Base-by-base conservation (phyloP, 2,888 invertebrate genomes). In the Zootermopsis nevadensis region DNA sequence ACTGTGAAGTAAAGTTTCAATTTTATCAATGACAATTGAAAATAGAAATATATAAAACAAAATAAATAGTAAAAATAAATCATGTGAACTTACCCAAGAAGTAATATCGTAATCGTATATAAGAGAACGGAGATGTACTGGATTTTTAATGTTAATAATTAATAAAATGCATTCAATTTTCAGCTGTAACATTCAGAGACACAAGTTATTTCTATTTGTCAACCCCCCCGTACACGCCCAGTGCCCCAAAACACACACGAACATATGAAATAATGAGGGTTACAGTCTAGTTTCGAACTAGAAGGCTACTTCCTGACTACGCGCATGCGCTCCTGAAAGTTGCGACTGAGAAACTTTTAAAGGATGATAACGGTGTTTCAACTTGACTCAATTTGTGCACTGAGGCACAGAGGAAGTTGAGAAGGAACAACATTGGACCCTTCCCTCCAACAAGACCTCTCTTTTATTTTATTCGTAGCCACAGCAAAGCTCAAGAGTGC, bases 301-400 rank as follows among this genome's bases (percentile, higher is more conserved):
- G 8, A 42, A 42, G 8, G 38, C 38, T 42, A 42, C 38, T 12
- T 15, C 48, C 15, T 19, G 60, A n/a, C 60, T 27, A 22, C n/a
- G 22, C 27, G n/a, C 60, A 60, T 6, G 60, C 8, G 60, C 60
- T 60, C 8, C 48, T 19, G 48, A 48, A 19, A 48, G 48, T 19
- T 19, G 19, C 27, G 60, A 3, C n/a, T 60, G 60, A 15, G 60
- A 27, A 60, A 60, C 6, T 60, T 60, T 60, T 60, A n/a, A 60
- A 60, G 60, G 60, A 60, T 60, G 60, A 60, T 60, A 60, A 60
- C 60, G 27, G n/a, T n/a, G 60, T 60, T 60, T 60, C 60, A 27
- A 27, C 60, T 60, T 60, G 60, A 60, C 60, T 60, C 60, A 60
- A 60, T 60, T 60, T 60, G 27, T 2, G 60, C 48, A 19, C 19